Conservation (phyloP, 1,140 invertebrate species). For the Nomia melanderi region DNA sequence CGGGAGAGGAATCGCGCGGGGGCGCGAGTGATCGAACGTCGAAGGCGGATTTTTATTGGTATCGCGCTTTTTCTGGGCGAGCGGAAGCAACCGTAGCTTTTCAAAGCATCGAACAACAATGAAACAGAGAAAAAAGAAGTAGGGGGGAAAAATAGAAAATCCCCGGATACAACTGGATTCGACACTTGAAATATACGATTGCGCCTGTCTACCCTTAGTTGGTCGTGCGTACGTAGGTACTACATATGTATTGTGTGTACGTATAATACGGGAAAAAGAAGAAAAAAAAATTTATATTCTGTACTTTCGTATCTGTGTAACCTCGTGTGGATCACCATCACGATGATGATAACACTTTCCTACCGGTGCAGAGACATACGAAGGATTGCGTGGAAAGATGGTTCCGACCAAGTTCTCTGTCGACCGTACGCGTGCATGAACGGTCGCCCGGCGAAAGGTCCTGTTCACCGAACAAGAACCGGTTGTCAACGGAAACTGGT, state of each 20-base stretch:
- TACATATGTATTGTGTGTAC: slow-evolving; percentile 63
- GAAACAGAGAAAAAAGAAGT: too few species aligned
- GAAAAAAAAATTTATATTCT: slow-evolving; percentile 52
- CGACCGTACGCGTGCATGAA: slow-evolving; percentile 32
- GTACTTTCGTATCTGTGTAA: slow-evolving; percentile 61
- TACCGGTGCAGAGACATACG: slow-evolving; percentile 46
- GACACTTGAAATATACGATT: slow-evolving; percentile 52
- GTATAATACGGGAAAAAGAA: slow-evolving; percentile 20
- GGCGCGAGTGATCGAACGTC: not conserved
- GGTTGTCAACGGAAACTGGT: too few species aligned
- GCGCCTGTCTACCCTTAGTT: slow-evolving; percentile 70
- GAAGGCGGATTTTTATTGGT: not conserved
- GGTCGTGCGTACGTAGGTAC: slow-evolving; percentile 69
- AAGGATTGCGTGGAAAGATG: slow-evolving; percentile 42
- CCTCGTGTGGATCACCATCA: slow-evolving; percentile 23
- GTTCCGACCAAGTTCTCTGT: slow-evolving; percentile 50
- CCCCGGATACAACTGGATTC: slow-evolving; percentile 52
- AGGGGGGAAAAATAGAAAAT: not conserved
- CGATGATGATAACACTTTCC: slow-evolving; percentile 26
- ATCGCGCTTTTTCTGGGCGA: not conserved
- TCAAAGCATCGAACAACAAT: too few species aligned
- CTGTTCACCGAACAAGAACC: not conserved
- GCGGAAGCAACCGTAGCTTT: not conserved
- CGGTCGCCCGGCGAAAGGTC: slow-evolving; percentile 26
- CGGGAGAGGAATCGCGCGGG: not conserved